Evolutionary conservation across 2,797 vertebrate species (phyloP), one percentile per base, ranked within the genome.

Genomic region (Astyanax mexicanus): DNA sequence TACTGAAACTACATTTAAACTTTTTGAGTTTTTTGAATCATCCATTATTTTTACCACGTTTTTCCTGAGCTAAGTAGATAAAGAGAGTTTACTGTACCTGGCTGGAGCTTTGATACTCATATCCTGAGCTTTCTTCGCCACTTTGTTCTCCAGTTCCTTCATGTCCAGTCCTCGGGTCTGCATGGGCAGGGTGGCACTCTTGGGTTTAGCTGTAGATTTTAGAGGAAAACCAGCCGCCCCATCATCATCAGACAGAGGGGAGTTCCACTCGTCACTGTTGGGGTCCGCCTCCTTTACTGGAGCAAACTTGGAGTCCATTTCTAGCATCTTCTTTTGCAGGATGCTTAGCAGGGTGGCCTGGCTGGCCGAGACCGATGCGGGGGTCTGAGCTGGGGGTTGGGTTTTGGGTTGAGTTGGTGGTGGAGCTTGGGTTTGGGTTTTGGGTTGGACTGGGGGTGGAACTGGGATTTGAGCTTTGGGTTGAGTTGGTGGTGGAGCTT

Each of bases 291-390:
- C 87, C 15, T 77, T 85, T 3, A 25, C 32, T 0, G 75, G 72
- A 62, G 75, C 19, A 10, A 93, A 88, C 86, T 90, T 93, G 4
- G 89, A 84, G 74, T 93, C 93, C 91, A 94, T 93, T 83, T 94
- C 93, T 67, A 93, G 45, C 93, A 94, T 94, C 84, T 94, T 94
- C 79, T 91, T 94, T 71, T 94, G 93, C 65, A 94, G 77, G 83
- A 94, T 94, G 75, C 91, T 91, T 23, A 92, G 86, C 4, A 94
- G 88, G 1, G 93, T 93, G 52, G 88, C 81, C 78, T 94, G 93
- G 64, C 84, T 91, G 27, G 85, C 38, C 2, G 90, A 83, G 1
- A 88, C 75, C 3, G 73, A 29, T 0, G 84, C 0, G 8, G 86
- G 77, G 17, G 62, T 21, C n/a, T 61, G 51, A 10, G 35, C 17